These are phyloP conservation scores for Xanthia icteritia DNA, from an alignment of 2,888 invertebrate species.

Conservation along the genomic window DNA sequence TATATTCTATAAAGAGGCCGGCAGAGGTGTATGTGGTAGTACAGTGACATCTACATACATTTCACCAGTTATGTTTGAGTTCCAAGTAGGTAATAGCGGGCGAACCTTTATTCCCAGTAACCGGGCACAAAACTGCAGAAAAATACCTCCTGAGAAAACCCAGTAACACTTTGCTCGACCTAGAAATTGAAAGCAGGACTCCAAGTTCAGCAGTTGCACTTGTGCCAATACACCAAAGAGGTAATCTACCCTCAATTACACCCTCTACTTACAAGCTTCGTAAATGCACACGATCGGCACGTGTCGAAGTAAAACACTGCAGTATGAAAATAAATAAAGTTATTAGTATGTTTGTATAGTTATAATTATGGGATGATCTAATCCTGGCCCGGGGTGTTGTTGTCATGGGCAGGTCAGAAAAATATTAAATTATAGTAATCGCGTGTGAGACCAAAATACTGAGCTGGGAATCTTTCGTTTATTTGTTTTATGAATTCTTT, in stretches of 20 bases:
- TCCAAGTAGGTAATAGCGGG: too few relatives aligned
- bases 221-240: background rate
- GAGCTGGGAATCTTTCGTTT: too few relatives aligned
- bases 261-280: constrained; percentile 33
- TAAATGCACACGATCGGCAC: constrained; percentile 51
- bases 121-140: too few relatives aligned
- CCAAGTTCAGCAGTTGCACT: background rate
- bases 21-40: background rate
- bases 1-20: background rate
- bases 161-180: background rate
- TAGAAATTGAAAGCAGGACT: background rate
- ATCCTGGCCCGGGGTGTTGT: constrained; percentile 44
- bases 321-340: constrained; percentile 57
- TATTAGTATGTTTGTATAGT: constrained; percentile 60
- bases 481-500: background rate
- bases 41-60: background rate
- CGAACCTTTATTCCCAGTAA: background rate
- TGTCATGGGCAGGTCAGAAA: constrained; percentile 42
- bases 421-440: background rate
- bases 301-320: constrained; percentile 56
- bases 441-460: constrained; percentile 14
- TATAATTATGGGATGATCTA: constrained; percentile 56
- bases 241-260: constrained; percentile 35
- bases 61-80: background rate
- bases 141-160: too few relatives aligned